Percentiles rank a stretch among this genome's conserved stretches.
Evolutionary conservation across 2,797 vertebrate genomes (phyloP).

Genomic region (Chromis chromis): DNA sequence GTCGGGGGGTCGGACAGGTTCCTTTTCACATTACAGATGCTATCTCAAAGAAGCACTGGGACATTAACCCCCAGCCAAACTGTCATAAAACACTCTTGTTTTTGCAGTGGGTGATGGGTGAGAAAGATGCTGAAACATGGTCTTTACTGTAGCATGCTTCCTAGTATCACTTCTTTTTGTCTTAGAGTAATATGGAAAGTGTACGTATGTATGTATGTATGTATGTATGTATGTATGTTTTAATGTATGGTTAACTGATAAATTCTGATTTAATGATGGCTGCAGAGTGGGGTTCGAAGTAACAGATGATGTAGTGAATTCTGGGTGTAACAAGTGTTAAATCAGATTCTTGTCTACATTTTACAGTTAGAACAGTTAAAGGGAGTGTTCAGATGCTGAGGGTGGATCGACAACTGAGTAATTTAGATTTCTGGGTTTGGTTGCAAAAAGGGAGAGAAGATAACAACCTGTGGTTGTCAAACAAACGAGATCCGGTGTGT

Average conservation of each 20-base stretch:
- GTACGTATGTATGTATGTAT: background rate
- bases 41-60: slow-evolving; percentile 58
- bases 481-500: slow-evolving; percentile 80
- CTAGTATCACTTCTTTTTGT: background rate
- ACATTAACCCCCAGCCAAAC: slow-evolving; percentile 61
- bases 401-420: slow-evolving; percentile 78
- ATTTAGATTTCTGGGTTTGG: slow-evolving; percentile 79
- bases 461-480: slow-evolving; percentile 75
- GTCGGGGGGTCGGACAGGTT: slow-evolving; percentile 50
- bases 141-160: background rate
- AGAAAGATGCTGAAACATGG: slow-evolving; percentile 37
- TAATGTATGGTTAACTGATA: background rate
- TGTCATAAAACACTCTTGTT: slow-evolving; percentile 58
- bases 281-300: slow-evolving; percentile 23
- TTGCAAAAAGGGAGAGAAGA: slow-evolving; percentile 50
- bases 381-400: slow-evolving; percentile 70
- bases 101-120: slow-evolving; percentile 38
- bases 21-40: slow-evolving; percentile 59
- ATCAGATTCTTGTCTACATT: slow-evolving; percentile 18
- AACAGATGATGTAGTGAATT: slow-evolving; percentile 29
- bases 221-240: background rate
- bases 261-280: background rate
- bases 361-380: slow-evolving; percentile 80
- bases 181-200: slow-evolving; percentile 8
- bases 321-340: slow-evolving; percentile 25